Conservation (phyloP, 2,888 invertebrate species). For the Sinopyrophorus schimmeli region DNA sequence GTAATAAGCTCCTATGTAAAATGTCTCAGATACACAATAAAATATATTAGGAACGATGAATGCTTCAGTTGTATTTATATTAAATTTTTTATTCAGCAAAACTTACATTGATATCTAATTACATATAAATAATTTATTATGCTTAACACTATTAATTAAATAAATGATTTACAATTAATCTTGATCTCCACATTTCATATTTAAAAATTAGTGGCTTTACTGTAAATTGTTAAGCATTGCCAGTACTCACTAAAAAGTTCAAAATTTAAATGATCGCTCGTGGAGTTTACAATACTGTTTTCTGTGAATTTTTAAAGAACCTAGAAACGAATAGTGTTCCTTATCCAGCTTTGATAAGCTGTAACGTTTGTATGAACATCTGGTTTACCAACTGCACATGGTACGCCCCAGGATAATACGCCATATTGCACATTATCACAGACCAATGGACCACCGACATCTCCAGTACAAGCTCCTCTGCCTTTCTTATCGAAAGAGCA, state of each 20-base stretch:
- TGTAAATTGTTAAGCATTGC: too few species aligned
- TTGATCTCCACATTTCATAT: too few species aligned
- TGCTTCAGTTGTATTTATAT: neutral
- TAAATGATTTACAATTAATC: too few species aligned
- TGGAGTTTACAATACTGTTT: too few species aligned
- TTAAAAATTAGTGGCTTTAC: too few species aligned
- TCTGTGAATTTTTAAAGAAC: neutral
- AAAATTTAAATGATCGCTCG: too few species aligned
- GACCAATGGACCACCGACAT: slow-evolving; percentile 2
- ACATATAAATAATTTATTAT: too few species aligned
- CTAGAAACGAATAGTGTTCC: neutral
- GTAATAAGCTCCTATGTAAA: slow-evolving; percentile 48
- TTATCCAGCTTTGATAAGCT: neutral
- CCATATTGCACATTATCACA: slow-evolving; percentile 3
- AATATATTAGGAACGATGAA: slow-evolving; percentile 25
- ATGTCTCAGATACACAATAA: slow-evolving; percentile 48
- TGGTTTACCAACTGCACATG: neutral
- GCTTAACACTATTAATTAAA: too few species aligned
- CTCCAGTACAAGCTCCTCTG: slow-evolving; percentile 1
- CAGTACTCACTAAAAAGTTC: too few species aligned
- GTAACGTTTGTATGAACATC: slow-evolving; percentile 3
- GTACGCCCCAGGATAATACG: neutral
- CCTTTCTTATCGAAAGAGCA: neutral
- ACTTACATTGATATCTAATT: too few species aligned
- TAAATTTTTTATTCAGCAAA: neutral